Percentiles rank a stretch among this genome's conserved stretches.
These are phyloP conservation scores for Opisthograptis luteolata DNA, from an alignment of 2,888 invertebrate species.

Conservation along the genomic window DNA sequence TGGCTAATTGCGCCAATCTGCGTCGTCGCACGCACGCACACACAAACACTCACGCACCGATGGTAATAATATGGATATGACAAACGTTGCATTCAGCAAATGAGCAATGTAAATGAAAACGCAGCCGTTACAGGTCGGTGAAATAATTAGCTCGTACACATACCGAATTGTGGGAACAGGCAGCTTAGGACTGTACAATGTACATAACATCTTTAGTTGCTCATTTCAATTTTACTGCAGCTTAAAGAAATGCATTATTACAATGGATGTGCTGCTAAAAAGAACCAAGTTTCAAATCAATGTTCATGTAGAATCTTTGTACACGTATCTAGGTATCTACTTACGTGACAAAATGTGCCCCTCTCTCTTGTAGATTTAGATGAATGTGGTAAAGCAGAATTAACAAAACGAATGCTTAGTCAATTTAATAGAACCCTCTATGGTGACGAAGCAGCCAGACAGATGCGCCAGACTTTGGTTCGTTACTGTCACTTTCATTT, in stretches of 20 bases:
- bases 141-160: conserved; percentile 32
- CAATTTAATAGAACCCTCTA: conserved; percentile 49
- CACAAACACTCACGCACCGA: conserved; percentile 46
- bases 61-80: conserved; percentile 42
- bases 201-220: neutral
- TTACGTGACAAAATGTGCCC: too few species aligned
- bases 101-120: conserved; percentile 53
- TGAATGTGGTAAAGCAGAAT: conserved; percentile 27
- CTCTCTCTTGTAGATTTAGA: neutral
- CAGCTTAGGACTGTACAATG: neutral
- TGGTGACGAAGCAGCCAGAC: conserved; percentile 44
- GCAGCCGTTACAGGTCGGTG: conserved; percentile 35
- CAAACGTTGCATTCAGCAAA: conserved; percentile 63
- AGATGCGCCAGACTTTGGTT: conserved; percentile 41
- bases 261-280: neutral
- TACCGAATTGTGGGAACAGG: conserved; percentile 34
- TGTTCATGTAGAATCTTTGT: too few species aligned
- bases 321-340: too few species aligned
- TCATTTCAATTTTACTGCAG: neutral
- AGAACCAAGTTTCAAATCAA: too few species aligned
- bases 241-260: neutral
- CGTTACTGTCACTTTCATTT: conserved; percentile 54
- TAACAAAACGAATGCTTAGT: conserved; percentile 56
- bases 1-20: conserved; percentile 82
- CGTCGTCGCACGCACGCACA: conserved; percentile 68